Evolutionary conservation across 2,888 invertebrate genomes (phyloP), one percentile per base, ranked within the genome.

Genomic region (Patella ulyssiponensis): DNA sequence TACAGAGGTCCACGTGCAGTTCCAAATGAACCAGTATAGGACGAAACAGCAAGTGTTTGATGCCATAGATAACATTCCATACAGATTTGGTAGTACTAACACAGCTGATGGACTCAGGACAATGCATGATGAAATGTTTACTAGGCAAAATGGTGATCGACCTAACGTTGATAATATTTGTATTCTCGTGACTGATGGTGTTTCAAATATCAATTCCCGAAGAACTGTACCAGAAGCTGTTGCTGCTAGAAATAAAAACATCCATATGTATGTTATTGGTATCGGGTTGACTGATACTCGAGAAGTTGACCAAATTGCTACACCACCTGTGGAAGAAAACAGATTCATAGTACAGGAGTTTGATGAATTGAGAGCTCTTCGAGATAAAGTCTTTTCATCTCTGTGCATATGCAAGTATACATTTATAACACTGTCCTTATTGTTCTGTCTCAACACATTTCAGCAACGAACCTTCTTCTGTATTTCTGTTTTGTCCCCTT

Each of bases 71-170:
- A 74, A 76, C 1, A 85, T 86, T 27, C 83, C 82, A 14, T 86
- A 86, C 56, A 81, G 81, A 54, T 86, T 86, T 71, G 87, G 87
- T 14, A 86, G 87, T 76, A 89, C 88, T 2, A 87, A 89, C 79
- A 89, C 88, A 0, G 87, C 86, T 20, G 85, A 84, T 73, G 88
- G 86, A 14, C 77, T 89, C 0, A 73, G 82, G 11, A 80, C 84
- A 14, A 85, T 86, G 83, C 76, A 84, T 7, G 76, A 73, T 15
- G 73, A 81, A 58, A 83, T 87, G 81, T 89, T 87, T 79, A 83
- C 84, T 0, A 74, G 71, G n/a, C 73, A 53, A 14, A 76, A 77
- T 23, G 86, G 85, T 9, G 88, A 89, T 80, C 78, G 89, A 14
- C 79, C 81, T 5, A 85, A 81, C 33, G 87, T 84, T 0, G 79